A percentile compares a stretch with the other conserved stretches of the same genome.
phyloP scores from a whole-genome alignment of 2,888 invertebrate genomes.

The Xylota segnis region DNA sequence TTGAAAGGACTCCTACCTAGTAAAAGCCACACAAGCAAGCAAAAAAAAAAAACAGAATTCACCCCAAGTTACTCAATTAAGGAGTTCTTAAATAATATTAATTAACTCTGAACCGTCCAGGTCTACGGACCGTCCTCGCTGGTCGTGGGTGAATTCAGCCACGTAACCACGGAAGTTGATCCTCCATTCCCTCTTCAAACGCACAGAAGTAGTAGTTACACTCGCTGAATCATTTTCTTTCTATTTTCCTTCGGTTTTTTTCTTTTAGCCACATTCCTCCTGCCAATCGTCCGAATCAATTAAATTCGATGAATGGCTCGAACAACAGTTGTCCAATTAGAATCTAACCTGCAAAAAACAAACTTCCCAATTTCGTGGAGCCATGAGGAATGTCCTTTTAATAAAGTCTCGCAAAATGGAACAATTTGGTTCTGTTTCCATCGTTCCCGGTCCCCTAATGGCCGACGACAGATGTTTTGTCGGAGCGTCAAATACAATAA shows the following conservation, averaged over 20 bases:
- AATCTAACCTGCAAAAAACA: conserved; percentile 14
- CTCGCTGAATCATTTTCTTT: neutral
- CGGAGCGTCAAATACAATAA: conserved; percentile 13
- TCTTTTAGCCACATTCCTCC: conserved; percentile 11
- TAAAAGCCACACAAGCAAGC: neutral
- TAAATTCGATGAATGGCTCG: conserved; percentile 30
- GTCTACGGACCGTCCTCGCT: neutral
- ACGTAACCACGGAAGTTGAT: conserved; percentile 13
- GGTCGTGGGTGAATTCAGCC: neutral
- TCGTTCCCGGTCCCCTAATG: neutral
- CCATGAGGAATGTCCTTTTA: conserved; percentile 29
- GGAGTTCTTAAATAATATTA: conserved; percentile 32
- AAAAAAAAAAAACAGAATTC: conserved; percentile 3
- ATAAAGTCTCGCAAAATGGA: conserved; percentile 6
- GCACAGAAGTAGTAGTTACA: neutral
- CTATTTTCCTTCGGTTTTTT: no score
- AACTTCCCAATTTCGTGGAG: neutral
- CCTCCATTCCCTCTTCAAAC: neutral
- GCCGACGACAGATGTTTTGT: conserved; percentile 28
- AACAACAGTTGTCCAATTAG: conserved; percentile 57
- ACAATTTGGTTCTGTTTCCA: neutral
- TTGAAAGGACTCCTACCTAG: neutral
- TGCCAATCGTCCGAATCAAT: conserved; percentile 33
- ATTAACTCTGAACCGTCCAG: conserved; percentile 16
- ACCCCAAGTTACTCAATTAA: conserved; percentile 19